Evolutionary conservation across 2,888 invertebrate genomes (phyloP).

Genomic region (Apamea anceps): DNA sequence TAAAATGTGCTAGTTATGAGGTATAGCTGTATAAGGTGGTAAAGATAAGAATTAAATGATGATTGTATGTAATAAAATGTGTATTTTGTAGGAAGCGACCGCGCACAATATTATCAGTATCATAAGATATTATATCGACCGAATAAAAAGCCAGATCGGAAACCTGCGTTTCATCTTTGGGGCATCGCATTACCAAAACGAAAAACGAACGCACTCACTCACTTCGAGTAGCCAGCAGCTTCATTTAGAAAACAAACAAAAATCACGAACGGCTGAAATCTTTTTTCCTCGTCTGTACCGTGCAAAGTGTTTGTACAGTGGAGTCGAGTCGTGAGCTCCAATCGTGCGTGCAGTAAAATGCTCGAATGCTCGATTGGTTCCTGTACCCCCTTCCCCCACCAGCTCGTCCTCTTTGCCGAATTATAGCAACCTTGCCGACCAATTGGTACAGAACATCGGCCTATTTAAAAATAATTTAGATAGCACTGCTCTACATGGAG

Average conservation of each 20-base stretch:
- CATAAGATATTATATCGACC: neutral
- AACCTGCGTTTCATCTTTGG: constrained; percentile 27
- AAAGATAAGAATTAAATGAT: constrained; percentile 2
- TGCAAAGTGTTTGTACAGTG: constrained; percentile 79
- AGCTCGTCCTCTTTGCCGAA: constrained; percentile 74
- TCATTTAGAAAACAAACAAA: constrained; percentile 68
- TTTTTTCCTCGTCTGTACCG: constrained; percentile 71
- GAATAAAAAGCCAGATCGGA: constrained; percentile 22
- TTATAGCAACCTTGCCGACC: constrained; percentile 66
- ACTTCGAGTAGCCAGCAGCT: constrained; percentile 44
- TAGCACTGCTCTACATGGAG: neutral
- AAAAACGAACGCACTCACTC: constrained; percentile 46
- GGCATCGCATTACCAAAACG: constrained; percentile 47
- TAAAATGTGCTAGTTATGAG: neutral
- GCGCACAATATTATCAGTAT: constrained; percentile 3
- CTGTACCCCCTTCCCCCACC: constrained; percentile 66
- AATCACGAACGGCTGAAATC: constrained; percentile 59
- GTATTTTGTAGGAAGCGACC: neutral
- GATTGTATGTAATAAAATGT: neutral
- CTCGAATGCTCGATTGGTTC: constrained; percentile 78
- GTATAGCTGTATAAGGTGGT: no score
- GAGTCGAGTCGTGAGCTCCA: constrained; percentile 81
- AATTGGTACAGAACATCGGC: constrained; percentile 59
- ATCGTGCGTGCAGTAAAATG: constrained; percentile 86
- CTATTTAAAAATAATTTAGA: constrained; percentile 57